phyloP scores from a whole-genome alignment of 2,113 vertebrate species.

The Ptilonorhynchus violaceus region DNA sequence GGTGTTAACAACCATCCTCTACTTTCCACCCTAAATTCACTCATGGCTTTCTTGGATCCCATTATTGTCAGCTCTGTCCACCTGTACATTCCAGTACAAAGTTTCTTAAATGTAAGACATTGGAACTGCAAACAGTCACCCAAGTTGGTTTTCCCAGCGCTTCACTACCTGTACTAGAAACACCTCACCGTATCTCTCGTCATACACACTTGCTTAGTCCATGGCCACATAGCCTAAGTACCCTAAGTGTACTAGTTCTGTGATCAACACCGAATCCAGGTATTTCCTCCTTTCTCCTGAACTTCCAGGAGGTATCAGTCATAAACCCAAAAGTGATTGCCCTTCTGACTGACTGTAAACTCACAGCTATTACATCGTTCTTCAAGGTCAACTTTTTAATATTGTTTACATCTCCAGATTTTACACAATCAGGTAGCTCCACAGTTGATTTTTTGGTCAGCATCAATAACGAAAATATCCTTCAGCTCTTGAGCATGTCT shows the following conservation, averaged over 20 bases:
- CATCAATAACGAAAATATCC: not conserved
- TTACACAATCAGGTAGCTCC: not conserved
- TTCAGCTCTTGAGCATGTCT: not conserved
- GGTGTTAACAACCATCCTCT: not conserved
- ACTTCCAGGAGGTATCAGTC: not conserved
- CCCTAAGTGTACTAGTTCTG: not conserved
- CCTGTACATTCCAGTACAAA: not conserved
- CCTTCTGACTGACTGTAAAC: not conserved
- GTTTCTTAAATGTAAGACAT: not conserved
- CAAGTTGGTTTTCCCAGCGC: not conserved
- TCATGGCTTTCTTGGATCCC: not conserved
- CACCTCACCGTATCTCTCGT: not conserved
- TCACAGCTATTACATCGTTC: rapidly evolving
- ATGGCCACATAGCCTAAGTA: not conserved
- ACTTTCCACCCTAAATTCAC: not conserved
- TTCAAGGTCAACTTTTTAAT: not conserved
- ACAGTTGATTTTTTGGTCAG: not conserved
- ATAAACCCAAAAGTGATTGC: not conserved
- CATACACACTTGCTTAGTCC: not conserved
- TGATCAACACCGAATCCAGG: rapidly evolving
- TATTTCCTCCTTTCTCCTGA: not conserved
- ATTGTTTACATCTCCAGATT: not conserved
- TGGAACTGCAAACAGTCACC: not conserved
- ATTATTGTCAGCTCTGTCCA: not conserved
- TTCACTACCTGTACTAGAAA: not conserved